Evolutionary conservation across 2,797 vertebrate genomes (phyloP).

Genomic region (Alectoris magna): DNA sequence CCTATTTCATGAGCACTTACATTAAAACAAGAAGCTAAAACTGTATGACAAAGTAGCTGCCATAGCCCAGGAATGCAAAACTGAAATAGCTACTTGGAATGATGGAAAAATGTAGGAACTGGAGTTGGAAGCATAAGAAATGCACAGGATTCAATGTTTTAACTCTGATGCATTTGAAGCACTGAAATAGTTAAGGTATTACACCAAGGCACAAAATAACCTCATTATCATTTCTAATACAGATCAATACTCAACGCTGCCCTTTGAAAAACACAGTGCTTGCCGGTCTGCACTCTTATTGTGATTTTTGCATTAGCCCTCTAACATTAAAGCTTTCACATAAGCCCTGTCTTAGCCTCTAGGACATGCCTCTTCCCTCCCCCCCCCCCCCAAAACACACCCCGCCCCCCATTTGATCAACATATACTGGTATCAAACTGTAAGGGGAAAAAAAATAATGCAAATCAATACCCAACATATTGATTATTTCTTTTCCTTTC

Average conservation of each 20-base stretch:
- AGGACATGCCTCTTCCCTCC: background rate
- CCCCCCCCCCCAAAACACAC: no score
- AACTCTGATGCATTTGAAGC: slow-evolving; percentile 48
- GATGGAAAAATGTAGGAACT: slow-evolving; percentile 43
- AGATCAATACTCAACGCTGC: slow-evolving; percentile 75
- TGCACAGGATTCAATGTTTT: slow-evolving; percentile 28
- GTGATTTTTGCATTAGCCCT: slow-evolving; percentile 28
- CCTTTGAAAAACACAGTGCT: slow-evolving; percentile 66
- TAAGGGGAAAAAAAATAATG: background rate
- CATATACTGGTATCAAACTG: slow-evolving; percentile 9
- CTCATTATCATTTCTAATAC: slow-evolving; percentile 84
- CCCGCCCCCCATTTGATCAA: background rate
- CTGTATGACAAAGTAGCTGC: background rate
- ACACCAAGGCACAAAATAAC: slow-evolving; percentile 66
- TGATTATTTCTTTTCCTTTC: slow-evolving; percentile 45
- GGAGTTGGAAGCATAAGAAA: slow-evolving; percentile 34
- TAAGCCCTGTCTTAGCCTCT: background rate
- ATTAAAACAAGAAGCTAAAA: background rate
- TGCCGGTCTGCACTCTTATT: slow-evolving; percentile 50
- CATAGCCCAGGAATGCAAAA: slow-evolving; percentile 11
- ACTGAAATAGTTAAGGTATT: slow-evolving; percentile 73
- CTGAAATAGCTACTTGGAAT: slow-evolving; percentile 25
- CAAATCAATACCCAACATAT: slow-evolving; percentile 64
- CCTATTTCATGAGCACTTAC: background rate
- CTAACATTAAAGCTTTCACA: slow-evolving; percentile 65